phyloP scores from a whole-genome alignment of 2,797 vertebrate genomes.

The Eutrigla gurnardus region DNA sequence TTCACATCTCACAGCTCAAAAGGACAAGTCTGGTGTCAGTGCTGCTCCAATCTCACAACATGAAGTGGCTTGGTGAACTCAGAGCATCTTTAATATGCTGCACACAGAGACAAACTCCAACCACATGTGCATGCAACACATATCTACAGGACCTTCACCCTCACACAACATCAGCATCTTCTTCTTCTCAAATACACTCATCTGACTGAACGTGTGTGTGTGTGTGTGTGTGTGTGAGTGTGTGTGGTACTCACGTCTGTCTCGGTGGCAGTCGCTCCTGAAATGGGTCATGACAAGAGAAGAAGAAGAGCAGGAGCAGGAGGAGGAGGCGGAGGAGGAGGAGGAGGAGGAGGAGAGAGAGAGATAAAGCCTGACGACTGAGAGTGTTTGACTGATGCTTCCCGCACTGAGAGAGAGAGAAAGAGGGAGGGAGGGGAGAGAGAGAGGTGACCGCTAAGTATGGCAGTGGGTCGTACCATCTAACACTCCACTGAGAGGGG shows the following conservation, averaged over 20 bases:
- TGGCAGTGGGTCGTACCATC: conserved; percentile 60
- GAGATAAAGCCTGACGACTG: conserved; percentile 15
- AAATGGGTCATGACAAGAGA: conserved; percentile 65
- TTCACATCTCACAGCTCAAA: conserved; percentile 3
- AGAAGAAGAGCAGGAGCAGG: conserved; percentile 4
- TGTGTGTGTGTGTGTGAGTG: conserved; percentile 26
- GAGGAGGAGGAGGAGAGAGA: conserved; percentile 5
- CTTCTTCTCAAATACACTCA: conserved; percentile 1
- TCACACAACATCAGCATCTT: conserved; percentile 6
- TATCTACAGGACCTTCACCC: not conserved
- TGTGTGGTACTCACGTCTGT: conserved; percentile 60
- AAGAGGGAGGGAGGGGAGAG: conserved; percentile 4
- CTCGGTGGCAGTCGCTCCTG: conserved; percentile 55
- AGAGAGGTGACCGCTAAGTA: conserved; percentile 48
- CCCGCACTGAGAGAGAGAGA: conserved; percentile 17
- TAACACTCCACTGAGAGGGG: conserved; percentile 36
- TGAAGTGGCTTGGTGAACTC: not conserved
- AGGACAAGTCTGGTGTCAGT: not conserved
- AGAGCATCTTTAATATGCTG: not conserved
- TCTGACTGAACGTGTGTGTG: not conserved
- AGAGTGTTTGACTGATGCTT: conserved; percentile 29
- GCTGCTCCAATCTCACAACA: not conserved
- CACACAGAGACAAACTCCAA: not conserved
- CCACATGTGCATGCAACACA: not conserved
- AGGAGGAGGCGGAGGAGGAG: not conserved